Evolutionary conservation across 2,888 invertebrate genomes (phyloP), one percentile per base, ranked within the genome.

Genomic region (Copidosoma aretas): DNA sequence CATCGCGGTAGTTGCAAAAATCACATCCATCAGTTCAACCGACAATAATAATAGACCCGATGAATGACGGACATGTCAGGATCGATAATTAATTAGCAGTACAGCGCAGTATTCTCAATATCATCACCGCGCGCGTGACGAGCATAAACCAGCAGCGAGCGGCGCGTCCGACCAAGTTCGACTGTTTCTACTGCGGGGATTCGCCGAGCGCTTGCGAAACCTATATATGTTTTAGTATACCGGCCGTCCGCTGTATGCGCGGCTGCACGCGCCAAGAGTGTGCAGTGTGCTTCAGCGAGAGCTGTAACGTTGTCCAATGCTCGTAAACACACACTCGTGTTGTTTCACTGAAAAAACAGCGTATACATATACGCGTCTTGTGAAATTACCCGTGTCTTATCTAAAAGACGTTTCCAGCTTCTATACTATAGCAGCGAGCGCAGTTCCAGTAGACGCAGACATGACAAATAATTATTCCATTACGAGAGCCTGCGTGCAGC

Each of bases 381-480:
- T 32, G 32, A 46, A 46, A 46, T 46, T 46, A 46, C 32, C 4
- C 43, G 43, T 12, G 12, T 3, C 43, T 46, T 46, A 46, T 46
- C 43, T 46, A 46, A 46, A 46, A 46, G 43, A 46, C 3, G 17
- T 12, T 12, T 46, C 43, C 12, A 46, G 43, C 43, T 46, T 12
- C 43, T n/a, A n/a, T n/a, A n/a, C 17, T 46, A 12, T 12, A 46
- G 24, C 39, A 39, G 32, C 39, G 17, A n/a, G 32, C 21, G 32
- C 24, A 49, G n/a, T n/a, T n/a, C n/a, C n/a, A n/a, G n/a, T n/a
- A 49, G 46, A 56, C 32, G 53, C 32, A 32, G 32, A 32, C 32
- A 32, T 32, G 32, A 32, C 32, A 8, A 32, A 32, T 32, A 32
- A 62, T 56, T 54, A 62, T 46, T 24, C 54, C 24, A 43, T 24